Evolutionary conservation across 2,888 invertebrate genomes (phyloP).

Genomic region (Dinocampus coccinellae): DNA sequence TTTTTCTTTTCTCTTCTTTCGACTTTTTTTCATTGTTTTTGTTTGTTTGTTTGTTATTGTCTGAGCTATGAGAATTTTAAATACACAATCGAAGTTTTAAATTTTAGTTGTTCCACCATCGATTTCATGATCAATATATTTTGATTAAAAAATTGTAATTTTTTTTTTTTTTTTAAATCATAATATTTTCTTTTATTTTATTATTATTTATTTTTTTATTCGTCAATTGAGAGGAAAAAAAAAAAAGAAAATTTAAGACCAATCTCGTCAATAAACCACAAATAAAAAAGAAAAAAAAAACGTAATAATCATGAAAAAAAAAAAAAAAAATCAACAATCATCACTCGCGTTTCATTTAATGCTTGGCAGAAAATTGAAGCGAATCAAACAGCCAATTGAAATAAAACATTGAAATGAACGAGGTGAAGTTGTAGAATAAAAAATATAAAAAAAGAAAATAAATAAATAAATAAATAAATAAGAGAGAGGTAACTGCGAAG

Average conservation of each 20-base stretch:
- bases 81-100: neutral
- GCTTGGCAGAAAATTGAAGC: slow-evolving; percentile 44
- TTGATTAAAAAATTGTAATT: no score
- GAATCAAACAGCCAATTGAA: slow-evolving; percentile 25
- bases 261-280: slow-evolving; percentile 24
- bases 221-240: no score
- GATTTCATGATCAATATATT: no score
- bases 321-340: neutral
- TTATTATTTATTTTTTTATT: no score
- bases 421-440: slow-evolving; percentile 1
- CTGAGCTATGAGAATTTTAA: no score
- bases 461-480: slow-evolving; percentile 11
- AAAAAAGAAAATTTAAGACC: neutral
- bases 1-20: slow-evolving; percentile 4
- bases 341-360: neutral
- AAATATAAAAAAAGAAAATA: no score
- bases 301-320: no score
- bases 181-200: no score
- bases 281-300: slow-evolving; percentile 43
- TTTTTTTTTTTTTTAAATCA: no score
- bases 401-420: slow-evolving; percentile 37
- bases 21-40: neutral
- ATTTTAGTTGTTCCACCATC: neutral
- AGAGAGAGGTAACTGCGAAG: slow-evolving; percentile 41
- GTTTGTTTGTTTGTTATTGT: neutral